These are phyloP conservation scores for Archilochus colubris DNA, from an alignment of 2,113 vertebrate species.

Conservation along the genomic window DNA sequence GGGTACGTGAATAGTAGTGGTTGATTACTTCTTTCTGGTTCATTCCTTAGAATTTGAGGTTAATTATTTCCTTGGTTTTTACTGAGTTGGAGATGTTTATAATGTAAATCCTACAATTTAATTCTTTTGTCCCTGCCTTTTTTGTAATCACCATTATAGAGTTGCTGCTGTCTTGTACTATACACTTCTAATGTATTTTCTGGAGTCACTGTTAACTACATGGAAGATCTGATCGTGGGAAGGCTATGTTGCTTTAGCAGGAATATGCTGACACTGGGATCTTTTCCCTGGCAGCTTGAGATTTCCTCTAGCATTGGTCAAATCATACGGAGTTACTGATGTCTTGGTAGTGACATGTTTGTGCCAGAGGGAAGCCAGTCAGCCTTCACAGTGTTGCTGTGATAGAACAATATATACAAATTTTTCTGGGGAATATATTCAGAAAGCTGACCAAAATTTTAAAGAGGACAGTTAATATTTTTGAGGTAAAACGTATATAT, in stretches of 20 bases:
- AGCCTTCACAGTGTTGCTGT: background rate
- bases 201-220: background rate
- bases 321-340: background rate
- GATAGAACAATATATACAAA: background rate
- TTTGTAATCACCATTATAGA: background rate
- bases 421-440: slow-evolving; percentile 34
- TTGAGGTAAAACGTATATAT: background rate
- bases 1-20: accelerated
- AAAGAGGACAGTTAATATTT: background rate
- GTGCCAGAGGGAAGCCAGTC: slow-evolving; percentile 41
- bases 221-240: background rate
- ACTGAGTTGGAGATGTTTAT: background rate
- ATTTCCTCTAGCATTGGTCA: slow-evolving; percentile 8
- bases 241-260: background rate
- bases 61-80: background rate
- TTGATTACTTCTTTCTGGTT: background rate
- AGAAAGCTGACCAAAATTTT: slow-evolving; percentile 14
- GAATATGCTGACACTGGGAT: background rate
- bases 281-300: background rate
- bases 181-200: background rate
- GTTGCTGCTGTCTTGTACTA: background rate
- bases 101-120: background rate
- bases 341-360: slow-evolving; percentile 33
- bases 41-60: background rate
- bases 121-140: background rate